Percentiles rank a stretch among this genome's conserved stretches.
These are phyloP conservation scores for Parapsyche elsis DNA, from an alignment of 1,140 invertebrate species.

Conservation along the genomic window DNA sequence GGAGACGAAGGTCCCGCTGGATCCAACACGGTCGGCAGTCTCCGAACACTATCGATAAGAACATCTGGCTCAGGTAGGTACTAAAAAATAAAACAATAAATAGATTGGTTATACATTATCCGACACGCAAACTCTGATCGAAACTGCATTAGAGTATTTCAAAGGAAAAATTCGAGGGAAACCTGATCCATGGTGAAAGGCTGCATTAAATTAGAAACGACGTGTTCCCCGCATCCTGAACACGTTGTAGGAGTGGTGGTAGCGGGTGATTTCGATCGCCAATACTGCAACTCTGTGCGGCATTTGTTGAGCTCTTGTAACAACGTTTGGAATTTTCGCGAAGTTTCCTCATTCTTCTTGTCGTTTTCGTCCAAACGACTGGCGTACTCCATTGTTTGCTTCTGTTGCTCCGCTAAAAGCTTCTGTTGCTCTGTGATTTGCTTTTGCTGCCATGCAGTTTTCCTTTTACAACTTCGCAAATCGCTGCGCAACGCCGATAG, in stretches of 20 bases:
- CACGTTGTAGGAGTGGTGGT: slow-evolving; percentile 68
- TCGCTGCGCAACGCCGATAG: slow-evolving; percentile 80
- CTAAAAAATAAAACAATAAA: slow-evolving; percentile 30
- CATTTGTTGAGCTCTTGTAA: slow-evolving; percentile 91
- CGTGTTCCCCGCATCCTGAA: slow-evolving; percentile 64
- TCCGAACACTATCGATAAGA: background rate
- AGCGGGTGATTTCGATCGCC: slow-evolving; percentile 86
- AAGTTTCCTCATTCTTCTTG: slow-evolving; percentile 90
- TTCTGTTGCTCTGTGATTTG: slow-evolving; percentile 86
- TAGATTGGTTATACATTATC: background rate
- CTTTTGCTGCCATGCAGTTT: slow-evolving; percentile 84
- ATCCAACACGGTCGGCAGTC: slow-evolving; percentile 42
- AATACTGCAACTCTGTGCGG: slow-evolving; percentile 89
- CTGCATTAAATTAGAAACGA: slow-evolving; percentile 53
- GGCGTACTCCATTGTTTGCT: slow-evolving; percentile 82
- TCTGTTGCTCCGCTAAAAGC: slow-evolving; percentile 78
- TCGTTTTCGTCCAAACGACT: slow-evolving; percentile 86
- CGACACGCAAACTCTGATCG: background rate
- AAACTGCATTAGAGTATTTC: no score
- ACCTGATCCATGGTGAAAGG: slow-evolving; percentile 51
- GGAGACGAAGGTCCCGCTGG: slow-evolving; percentile 28
- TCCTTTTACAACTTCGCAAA: slow-evolving; percentile 79
- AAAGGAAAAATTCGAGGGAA: background rate
- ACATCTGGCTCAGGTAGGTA: slow-evolving; percentile 10
- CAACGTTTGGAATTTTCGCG: slow-evolving; percentile 86